phyloP scores from a whole-genome alignment of 53 echinoderm and acorn worm genomes.

The Mesocentrotus franciscanus region DNA sequence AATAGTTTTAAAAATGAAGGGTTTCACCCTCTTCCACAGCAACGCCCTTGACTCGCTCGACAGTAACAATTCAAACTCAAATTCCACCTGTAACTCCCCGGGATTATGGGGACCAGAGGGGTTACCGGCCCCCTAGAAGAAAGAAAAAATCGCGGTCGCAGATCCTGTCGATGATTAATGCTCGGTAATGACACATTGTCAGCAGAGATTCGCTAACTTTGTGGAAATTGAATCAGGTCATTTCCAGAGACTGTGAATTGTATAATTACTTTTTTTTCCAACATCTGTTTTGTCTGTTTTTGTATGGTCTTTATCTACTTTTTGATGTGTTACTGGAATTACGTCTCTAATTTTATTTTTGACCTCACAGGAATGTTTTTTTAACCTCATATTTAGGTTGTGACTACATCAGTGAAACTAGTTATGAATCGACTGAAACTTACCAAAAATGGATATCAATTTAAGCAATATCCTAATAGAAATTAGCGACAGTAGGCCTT shows the following conservation, averaged over 20 bases:
- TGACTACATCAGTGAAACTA: no score
- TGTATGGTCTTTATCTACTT: no score
- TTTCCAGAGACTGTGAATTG: background rate
- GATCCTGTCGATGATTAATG: background rate
- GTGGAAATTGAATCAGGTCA: background rate
- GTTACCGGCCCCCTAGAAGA: background rate
- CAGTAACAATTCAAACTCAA: background rate
- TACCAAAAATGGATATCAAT: no score
- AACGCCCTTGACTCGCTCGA: background rate
- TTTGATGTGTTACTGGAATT: no score
- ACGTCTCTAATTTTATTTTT: no score
- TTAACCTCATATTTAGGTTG: no score
- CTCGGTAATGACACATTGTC: background rate
- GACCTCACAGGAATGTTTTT: no score
- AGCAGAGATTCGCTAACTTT: background rate
- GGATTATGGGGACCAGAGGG: background rate
- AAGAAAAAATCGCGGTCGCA: background rate
- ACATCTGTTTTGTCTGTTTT: background rate
- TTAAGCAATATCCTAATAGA: no score
- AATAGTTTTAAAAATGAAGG: no score
- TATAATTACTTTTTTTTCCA: background rate
- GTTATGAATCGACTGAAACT: no score
- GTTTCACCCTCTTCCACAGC: background rate
- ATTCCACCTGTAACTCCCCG: background rate
- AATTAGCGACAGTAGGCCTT: no score